Conservation (phyloP, 1,140 invertebrate species). For the Megalopta genalis region DNA sequence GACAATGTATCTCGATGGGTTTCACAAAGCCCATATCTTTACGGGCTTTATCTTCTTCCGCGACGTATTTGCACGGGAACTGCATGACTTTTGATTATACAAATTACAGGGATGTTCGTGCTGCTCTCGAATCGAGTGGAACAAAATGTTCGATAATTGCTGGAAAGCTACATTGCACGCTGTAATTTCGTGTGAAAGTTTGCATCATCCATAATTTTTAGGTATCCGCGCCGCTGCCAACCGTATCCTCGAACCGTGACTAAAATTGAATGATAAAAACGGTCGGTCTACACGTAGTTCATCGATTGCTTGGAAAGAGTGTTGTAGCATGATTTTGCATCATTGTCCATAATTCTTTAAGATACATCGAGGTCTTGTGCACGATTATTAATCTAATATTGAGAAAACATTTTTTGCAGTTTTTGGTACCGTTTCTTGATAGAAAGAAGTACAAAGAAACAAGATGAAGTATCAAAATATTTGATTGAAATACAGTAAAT, state of each 20-base stretch:
- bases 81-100: conserved; percentile 28
- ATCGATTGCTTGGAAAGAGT: no score
- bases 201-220: conserved; percentile 28
- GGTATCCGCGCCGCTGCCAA: background rate
- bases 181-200: conserved; percentile 57
- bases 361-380: no score
- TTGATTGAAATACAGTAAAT: no score
- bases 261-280: background rate
- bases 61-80: background rate
- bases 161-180: conserved; percentile 46
- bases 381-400: no score
- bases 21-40: background rate
- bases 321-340: no score
- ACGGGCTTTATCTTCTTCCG: background rate
- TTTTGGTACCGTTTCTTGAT: no score
- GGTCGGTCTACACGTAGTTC: background rate
- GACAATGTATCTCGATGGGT: background rate
- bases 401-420: no score
- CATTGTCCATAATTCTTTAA: no score
- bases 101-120: conserved; percentile 23
- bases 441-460: no score
- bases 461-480: no score
- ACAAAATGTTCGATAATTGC: conserved; percentile 45
- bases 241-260: background rate
- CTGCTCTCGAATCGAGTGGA: background rate